These are phyloP conservation scores for Cryptocephalus moraei DNA, from an alignment of 2,888 invertebrate genomes.

Conservation along the genomic window DNA sequence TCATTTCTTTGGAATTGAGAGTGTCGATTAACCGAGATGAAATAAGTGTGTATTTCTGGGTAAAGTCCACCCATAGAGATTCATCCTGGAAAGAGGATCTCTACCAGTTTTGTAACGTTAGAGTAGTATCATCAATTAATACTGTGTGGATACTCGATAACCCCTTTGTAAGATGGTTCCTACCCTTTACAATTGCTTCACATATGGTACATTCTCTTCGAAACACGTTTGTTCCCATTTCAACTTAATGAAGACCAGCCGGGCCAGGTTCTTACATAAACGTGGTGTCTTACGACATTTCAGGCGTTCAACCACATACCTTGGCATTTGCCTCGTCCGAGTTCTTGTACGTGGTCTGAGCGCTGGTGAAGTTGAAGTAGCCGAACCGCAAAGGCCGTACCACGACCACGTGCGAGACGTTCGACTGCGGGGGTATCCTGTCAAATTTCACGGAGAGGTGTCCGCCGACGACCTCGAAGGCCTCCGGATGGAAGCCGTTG, in stretches of 20 bases:
- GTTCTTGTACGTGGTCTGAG: constrained; percentile 80
- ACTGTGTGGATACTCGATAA: no score
- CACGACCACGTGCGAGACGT: constrained; percentile 89
- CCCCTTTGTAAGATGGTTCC: no score
- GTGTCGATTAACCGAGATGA: no score
- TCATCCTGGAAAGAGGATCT: no score
- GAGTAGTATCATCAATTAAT: no score
- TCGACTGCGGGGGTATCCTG: constrained; percentile 84
- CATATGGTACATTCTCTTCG: no score
- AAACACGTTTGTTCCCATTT: no score
- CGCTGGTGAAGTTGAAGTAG: constrained; percentile 94
- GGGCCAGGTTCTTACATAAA: not conserved
- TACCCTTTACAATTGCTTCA: no score
- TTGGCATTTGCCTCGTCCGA: constrained; percentile 44
- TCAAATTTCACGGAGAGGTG: constrained; percentile 74
- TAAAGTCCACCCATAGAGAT: no score
- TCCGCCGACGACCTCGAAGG: constrained; percentile 84
- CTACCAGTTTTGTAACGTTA: no score
- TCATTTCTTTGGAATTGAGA: no score
- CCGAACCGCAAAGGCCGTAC: constrained; percentile 84
- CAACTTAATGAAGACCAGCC: not conserved
- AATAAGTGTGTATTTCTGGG: no score
- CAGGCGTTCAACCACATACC: constrained; percentile 9
- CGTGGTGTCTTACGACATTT: not conserved
- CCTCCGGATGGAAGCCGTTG: constrained; percentile 83